Percentiles rank a stretch among this genome's conserved stretches.
Conservation (phyloP, 1,140 invertebrate genomes). For the Heliconius hewitsoni region DNA sequence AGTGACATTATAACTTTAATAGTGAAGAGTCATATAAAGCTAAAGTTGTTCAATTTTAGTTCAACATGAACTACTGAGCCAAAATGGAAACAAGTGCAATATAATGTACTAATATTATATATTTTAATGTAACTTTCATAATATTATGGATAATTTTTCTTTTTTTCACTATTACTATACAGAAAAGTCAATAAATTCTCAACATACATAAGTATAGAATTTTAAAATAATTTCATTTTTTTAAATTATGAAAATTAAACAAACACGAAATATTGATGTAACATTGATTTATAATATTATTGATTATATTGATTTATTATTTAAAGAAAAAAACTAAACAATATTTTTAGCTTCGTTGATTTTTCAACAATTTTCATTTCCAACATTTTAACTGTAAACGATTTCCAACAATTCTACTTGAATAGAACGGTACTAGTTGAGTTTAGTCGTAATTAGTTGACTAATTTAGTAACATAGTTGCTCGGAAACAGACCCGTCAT, state of each 20-base stretch:
- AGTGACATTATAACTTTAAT: too few species aligned
- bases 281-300: too few species aligned
- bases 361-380: not conserved
- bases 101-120: not conserved
- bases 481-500: constrained; percentile 94
- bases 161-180: not conserved
- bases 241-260: too few species aligned
- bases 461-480: constrained; percentile 89
- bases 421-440: not conserved
- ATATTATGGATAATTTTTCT: not conserved
- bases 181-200: not conserved
- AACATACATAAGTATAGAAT: not conserved
- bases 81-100: not conserved
- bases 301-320: not conserved
- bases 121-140: not conserved
- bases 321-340: not conserved
- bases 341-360: not conserved
- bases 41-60: too few species aligned
- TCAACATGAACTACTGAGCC: too few species aligned
- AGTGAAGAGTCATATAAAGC: too few species aligned
- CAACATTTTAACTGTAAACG: not conserved
- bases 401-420: not conserved
- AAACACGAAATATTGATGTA: too few species aligned
- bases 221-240: too few species aligned
- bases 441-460: constrained; percentile 57